Evolutionary conservation across 2,888 invertebrate genomes (phyloP).

Genomic region (Eilema griseolum): DNA sequence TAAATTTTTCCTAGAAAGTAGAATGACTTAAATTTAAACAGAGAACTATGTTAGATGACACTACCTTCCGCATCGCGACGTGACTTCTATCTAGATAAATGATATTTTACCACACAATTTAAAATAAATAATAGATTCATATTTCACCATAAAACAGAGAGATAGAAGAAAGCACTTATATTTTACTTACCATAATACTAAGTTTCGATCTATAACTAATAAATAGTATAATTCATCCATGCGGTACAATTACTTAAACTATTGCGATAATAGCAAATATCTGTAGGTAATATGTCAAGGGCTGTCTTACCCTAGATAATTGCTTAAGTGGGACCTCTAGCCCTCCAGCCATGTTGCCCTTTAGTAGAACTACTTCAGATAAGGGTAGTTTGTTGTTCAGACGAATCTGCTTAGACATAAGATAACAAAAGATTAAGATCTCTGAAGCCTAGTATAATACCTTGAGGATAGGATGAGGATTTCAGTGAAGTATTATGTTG

Average conservation of each 20-base stretch:
- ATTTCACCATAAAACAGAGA: too few relatives aligned
- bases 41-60: too few relatives aligned
- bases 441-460: slow-evolving; percentile 55
- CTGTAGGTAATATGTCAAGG: slow-evolving; percentile 36
- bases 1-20: not conserved
- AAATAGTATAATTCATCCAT: not conserved
- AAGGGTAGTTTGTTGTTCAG: slow-evolving; percentile 69
- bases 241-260: slow-evolving; percentile 10
- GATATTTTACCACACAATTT: too few relatives aligned
- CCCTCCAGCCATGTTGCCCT: slow-evolving; percentile 49
- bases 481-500: slow-evolving; percentile 4
- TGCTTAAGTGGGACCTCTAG: slow-evolving; percentile 68
- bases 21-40: not conserved
- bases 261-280: slow-evolving; percentile 6
- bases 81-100: too few relatives aligned
- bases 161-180: not conserved
- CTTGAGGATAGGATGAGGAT: slow-evolving; percentile 46
- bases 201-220: not conserved
- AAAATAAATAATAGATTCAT: too few relatives aligned
- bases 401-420: slow-evolving; percentile 70
- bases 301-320: slow-evolving; percentile 57
- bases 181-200: too few relatives aligned
- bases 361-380: slow-evolving; percentile 63
- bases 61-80: too few relatives aligned
- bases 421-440: slow-evolving; percentile 74